Evolutionary conservation across 2,113 vertebrate genomes (phyloP).

Genomic region (Rhynchopsitta pachyrhyncha): DNA sequence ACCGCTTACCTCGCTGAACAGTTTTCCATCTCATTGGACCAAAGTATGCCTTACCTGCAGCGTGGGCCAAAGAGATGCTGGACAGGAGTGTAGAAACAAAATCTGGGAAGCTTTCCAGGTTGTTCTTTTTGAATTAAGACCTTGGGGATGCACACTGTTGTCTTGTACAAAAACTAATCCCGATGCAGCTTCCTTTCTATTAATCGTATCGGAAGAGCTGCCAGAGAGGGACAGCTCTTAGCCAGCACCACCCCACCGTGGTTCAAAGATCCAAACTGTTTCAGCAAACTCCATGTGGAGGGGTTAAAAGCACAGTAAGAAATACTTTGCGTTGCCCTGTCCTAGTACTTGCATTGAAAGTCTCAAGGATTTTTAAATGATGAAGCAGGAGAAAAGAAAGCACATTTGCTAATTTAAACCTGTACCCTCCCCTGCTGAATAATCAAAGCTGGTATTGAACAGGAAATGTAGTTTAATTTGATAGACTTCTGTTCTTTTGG

Average conservation of each 20-base stretch:
- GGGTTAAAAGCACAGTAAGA: constrained; percentile 31
- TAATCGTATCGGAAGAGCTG: neutral
- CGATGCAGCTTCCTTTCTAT: neutral
- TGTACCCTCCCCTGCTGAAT: neutral
- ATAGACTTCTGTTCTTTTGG: neutral
- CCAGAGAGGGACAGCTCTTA: neutral
- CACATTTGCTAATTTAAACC: neutral
- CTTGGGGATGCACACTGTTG: neutral
- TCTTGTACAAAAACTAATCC: neutral
- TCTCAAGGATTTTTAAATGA: constrained; percentile 33
- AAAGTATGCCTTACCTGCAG: neutral
- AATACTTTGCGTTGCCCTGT: neutral
- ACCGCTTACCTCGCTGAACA: neutral
- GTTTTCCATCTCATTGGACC: neutral
- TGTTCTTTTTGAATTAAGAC: neutral
- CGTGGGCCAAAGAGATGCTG: neutral
- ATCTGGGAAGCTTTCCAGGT: neutral
- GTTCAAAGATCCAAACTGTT: constrained; percentile 12
- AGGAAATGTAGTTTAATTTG: constrained; percentile 25
- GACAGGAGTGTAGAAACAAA: constrained; percentile 5
- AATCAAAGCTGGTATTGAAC: constrained; percentile 5
- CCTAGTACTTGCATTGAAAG: neutral
- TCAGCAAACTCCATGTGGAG: constrained; percentile 17
- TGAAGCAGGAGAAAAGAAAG: constrained; percentile 6
- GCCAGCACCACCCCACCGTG: neutral